Percentiles rank a stretch among this genome's conserved stretches.
Conservation (phyloP, 2,888 invertebrate genomes). For the Oscheius myriophilus region DNA sequence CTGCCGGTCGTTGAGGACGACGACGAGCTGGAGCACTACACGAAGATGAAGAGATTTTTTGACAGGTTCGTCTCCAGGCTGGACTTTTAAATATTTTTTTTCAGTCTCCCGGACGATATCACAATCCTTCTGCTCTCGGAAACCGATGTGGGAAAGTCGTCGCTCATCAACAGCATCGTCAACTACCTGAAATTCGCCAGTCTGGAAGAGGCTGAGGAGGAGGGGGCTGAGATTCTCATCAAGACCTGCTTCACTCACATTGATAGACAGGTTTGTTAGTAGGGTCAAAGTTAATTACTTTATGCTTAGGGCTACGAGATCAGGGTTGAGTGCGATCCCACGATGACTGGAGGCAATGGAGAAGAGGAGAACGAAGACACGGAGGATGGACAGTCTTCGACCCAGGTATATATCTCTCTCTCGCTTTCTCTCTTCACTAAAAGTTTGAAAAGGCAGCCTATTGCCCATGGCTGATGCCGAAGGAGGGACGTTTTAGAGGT, state of each 20-base stretch:
- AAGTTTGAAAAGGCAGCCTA: too few species aligned
- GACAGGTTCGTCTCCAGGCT: too few species aligned
- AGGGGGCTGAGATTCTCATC: neutral
- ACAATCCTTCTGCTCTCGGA: conserved; percentile 33
- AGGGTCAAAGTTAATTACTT: neutral
- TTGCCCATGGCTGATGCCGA: too few species aligned
- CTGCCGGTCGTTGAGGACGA: too few species aligned
- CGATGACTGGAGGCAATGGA: neutral
- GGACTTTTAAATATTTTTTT: too few species aligned
- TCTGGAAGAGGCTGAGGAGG: conserved; percentile 17
- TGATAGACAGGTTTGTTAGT: neutral
- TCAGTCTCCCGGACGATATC: conserved; percentile 1
- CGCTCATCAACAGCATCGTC: conserved; percentile 23
- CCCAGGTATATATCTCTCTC: neutral
- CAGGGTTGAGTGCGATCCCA: neutral
- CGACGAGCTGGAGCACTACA: too few species aligned
- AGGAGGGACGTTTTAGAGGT: too few species aligned
- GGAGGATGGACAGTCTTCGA: conserved; percentile 6
- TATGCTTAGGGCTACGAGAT: neutral
- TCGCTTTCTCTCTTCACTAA: too few species aligned
- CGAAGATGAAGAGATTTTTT: too few species aligned
- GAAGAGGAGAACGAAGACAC: neutral
- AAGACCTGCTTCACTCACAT: neutral
- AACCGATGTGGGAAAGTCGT: conserved; percentile 28
- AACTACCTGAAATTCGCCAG: conserved; percentile 22